Evolutionary conservation across 23 tunicate genomes (phyloP), one percentile per base, ranked within the genome.

Genomic region (Trididemnum clinides): DNA sequence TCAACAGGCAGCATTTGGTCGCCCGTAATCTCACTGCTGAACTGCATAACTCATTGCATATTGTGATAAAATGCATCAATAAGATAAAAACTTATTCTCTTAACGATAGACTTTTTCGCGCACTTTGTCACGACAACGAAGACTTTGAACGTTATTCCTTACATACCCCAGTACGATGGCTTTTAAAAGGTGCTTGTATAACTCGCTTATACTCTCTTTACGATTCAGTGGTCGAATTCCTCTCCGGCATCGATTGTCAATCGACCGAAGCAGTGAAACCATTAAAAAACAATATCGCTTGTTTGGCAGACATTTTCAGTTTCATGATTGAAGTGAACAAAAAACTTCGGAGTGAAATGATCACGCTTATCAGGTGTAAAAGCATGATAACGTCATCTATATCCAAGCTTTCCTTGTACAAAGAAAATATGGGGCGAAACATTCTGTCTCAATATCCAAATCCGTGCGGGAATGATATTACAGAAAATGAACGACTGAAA

Each of bases 331-430:
- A 74, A 72, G 82, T 84, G 65, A 84, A 84, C 88, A 28, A 72
- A 72, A 72, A 84, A 72, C 88, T 84, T 84, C 82, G 73, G 51
- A 82, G 88, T 49, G 82, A 72, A 84, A 84, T 72, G 82, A 84
- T 72, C 64, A 73, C 82, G 57, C 82, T 82, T 71, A 39, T 82
- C 31, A 71, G 82, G 57, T 71, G 82, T 57, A 69, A 69, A 69
- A 69, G 76, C 30, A 18, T 69, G 38, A 80, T 44, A 38, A 76
- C 4, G 19, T 28, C 82, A 76, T 76, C 49, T 76, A 76, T 76
- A 26, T 76, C 82, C 22, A 80, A 80, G 29, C 57, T 33, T 28
- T 28, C 29, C 5, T 31, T 69, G 21, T 69, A 69, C 76, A 69
- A 69, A 28, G 38, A 69, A 30, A 69, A 69, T 69, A 69, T 64